Evolutionary conservation across 2,888 invertebrate species (phyloP), one percentile per base, ranked within the genome.

Genomic region (Drosophila affinis): DNA sequence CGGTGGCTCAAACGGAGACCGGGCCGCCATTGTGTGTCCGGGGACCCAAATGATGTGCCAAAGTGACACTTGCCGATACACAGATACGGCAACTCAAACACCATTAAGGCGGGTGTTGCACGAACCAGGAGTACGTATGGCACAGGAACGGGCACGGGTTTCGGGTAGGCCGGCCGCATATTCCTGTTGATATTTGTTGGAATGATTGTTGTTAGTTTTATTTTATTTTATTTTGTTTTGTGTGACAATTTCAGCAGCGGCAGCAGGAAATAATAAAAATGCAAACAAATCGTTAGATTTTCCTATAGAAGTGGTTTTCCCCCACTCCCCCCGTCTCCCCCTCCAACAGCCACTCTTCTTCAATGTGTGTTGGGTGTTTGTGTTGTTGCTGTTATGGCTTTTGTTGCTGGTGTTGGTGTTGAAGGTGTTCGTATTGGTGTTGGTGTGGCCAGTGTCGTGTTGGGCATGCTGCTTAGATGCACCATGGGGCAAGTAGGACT

Each of bases 261-360:
- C 69, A 79, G 81, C 82, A 88, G 87, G 87, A 88, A 89, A 90
- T 89, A 85, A 89, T 88, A 87, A 91, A 88, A 89, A 86, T 90
- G 88, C 88, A 85, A 89, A 89, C 89, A 90, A 89, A 91, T 86
- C 86, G 85, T 87, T 81, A 87, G 88, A 87, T 81, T 86, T 86
- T 77, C 84, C 75, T 64, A 86, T 83, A 78, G 74, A 86, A 88
- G 81, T 86, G 88, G 39, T 77, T 80, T 72, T 71, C 47, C 21
- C 48, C 55, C 32, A 55, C 21, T 2, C 14, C 9, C n/a, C 3
- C 32, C 48, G 12, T 3, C 14, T 12, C n/a, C 9, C n/a, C 24
- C 39, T 2, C 9, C 29, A 12, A 9, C 58, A 32, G 24, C 60
- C 17, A 12, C 17, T 4, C 5, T 14, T 3, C 3, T 14, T 1